Conservation (phyloP, 2,113 vertebrate genomes). For the Chionodraco myersi region DNA sequence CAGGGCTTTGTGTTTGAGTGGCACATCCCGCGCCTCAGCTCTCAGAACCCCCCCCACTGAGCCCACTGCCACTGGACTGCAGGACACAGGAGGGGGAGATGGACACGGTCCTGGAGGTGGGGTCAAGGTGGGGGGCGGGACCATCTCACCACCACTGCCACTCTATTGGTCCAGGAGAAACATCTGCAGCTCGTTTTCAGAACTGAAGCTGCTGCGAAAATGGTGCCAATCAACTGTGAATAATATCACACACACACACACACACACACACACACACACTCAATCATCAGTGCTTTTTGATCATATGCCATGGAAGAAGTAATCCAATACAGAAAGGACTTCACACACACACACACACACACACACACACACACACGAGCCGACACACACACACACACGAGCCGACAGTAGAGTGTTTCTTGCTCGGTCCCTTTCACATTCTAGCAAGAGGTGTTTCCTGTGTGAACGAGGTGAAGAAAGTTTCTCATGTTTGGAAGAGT, state of each 20-base stretch:
- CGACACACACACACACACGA: neutral
- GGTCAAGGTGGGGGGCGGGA: neutral
- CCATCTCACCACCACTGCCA: constrained; percentile 43
- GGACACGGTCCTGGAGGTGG: neutral
- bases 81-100: constrained; percentile 18
- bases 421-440: neutral
- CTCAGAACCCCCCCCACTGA: constrained; percentile 13
- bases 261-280: neutral
- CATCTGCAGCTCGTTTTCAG: constrained; percentile 10
- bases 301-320: constrained; percentile 12
- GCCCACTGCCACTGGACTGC: neutral
- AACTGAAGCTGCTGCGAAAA: constrained; percentile 35
- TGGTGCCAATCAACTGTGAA: constrained; percentile 73
- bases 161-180: constrained; percentile 27
- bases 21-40: constrained; percentile 41
- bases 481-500: neutral
- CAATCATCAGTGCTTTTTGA: constrained; percentile 52
- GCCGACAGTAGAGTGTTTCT: neutral
- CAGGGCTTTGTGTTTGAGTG: constrained; percentile 59
- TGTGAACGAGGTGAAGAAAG: neutral
- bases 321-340: constrained; percentile 9
- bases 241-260: neutral
- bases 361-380: neutral
- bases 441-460: constrained; percentile 5
- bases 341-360: too few relatives aligned